Evolutionary conservation across 2,113 vertebrate genomes (phyloP).

Genomic region (Pleuronectes platessa): DNA sequence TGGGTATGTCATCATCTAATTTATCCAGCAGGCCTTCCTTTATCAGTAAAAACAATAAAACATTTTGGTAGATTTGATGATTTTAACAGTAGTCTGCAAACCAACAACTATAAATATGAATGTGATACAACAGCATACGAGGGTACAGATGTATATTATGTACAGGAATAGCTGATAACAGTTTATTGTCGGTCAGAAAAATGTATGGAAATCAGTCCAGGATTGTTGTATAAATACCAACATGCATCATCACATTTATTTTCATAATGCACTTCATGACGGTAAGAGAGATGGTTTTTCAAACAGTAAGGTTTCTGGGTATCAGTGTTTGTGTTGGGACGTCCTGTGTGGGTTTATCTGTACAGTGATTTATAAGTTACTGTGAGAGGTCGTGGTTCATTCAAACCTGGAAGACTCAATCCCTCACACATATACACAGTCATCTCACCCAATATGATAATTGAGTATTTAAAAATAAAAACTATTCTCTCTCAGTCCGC

Average conservation of each 20-base stretch:
- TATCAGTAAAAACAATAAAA: too few species aligned
- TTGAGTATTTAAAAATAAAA: too few species aligned
- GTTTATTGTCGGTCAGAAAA: constrained; percentile 3
- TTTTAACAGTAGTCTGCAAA: too few species aligned
- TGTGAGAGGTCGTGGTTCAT: neutral
- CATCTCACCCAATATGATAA: neutral
- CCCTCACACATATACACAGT: neutral
- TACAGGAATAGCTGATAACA: neutral
- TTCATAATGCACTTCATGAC: constrained; percentile 3
- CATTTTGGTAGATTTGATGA: too few species aligned
- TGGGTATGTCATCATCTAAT: too few species aligned
- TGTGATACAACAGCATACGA: neutral
- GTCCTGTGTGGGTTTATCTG: neutral
- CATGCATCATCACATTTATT: constrained; percentile 29
- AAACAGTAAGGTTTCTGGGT: constrained; percentile 1
- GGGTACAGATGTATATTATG: neutral
- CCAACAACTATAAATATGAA: neutral
- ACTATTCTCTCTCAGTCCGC: neutral
- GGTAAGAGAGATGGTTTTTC: neutral
- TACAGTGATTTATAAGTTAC: neutral
- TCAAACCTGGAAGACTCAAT: neutral
- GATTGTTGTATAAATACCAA: constrained; percentile 32
- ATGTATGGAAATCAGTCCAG: constrained; percentile 4
- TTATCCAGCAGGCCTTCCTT: too few species aligned
- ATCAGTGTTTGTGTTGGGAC: neutral